phyloP scores from a whole-genome alignment of 1,140 invertebrate genomes.

The Papilio dardanus region DNA sequence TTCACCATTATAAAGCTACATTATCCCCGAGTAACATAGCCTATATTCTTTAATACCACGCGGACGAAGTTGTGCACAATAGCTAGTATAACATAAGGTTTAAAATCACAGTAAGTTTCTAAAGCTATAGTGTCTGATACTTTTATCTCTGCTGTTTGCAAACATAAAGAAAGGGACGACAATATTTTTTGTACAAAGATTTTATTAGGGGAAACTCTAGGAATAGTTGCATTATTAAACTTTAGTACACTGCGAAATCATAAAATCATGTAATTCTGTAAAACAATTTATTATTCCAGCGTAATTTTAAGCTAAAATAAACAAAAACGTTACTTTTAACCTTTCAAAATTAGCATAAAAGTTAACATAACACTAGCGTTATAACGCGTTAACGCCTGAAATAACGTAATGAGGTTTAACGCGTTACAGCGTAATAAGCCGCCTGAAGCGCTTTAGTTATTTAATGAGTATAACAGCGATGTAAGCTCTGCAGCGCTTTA shows the following conservation, averaged over 20 bases:
- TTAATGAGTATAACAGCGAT: neutral
- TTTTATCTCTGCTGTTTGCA: neutral
- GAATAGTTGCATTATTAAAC: neutral
- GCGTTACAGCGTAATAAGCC: slow-evolving; percentile 5
- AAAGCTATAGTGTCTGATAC: too few relatives aligned
- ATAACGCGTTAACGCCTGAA: neutral
- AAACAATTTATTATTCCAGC: neutral
- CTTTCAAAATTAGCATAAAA: slow-evolving; percentile 17
- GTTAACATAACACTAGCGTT: slow-evolving; percentile 2
- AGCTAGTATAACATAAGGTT: too few relatives aligned
- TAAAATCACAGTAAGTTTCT: too few relatives aligned
- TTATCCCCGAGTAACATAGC: too few relatives aligned
- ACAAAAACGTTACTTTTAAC: slow-evolving; percentile 8
- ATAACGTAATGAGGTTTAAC: slow-evolving; percentile 16
- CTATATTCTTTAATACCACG: too few relatives aligned
- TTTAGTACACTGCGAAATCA: neutral
- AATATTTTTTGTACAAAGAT: neutral
- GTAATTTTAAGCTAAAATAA: neutral
- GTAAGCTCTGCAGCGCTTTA: slow-evolving; percentile 7
- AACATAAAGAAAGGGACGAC: neutral
- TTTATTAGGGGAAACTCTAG: neutral
- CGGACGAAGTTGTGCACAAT: too few relatives aligned
- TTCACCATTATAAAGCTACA: too few relatives aligned
- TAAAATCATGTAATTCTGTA: neutral
- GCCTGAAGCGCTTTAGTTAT: slow-evolving; percentile 1